These are phyloP conservation scores for Bufotes viridis DNA, from an alignment of 2,797 vertebrate genomes.

Conservation along the genomic window DNA sequence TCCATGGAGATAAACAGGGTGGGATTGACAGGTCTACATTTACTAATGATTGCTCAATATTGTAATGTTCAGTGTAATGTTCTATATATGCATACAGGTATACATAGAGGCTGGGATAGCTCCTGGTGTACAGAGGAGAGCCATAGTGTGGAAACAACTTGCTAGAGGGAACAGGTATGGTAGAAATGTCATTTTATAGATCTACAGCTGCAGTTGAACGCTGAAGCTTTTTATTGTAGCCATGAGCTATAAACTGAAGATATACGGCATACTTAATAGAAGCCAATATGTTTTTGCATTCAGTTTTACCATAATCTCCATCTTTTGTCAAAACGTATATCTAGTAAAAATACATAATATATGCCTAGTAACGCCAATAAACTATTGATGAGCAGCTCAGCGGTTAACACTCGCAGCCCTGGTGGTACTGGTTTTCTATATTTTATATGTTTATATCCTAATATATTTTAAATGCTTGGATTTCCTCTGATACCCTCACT, in stretches of 20 bases:
- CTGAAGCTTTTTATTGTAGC: neutral
- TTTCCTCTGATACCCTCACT: neutral
- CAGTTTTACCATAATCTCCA: neutral
- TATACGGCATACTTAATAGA: neutral
- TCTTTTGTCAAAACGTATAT: neutral
- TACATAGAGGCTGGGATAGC: neutral
- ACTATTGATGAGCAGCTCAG: neutral
- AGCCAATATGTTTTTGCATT: neutral
- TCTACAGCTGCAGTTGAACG: neutral
- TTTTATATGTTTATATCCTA: neutral
- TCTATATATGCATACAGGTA: neutral
- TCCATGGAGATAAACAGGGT: slow-evolving; percentile 36
- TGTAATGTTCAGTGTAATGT: slow-evolving; percentile 30
- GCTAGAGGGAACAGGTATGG: slow-evolving; percentile 3
- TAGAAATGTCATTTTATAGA: neutral
- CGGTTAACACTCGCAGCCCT: neutral
- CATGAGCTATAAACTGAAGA: neutral
- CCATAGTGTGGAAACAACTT: neutral
- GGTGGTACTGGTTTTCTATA: neutral
- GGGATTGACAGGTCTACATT: slow-evolving; percentile 11
- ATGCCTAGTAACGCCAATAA: neutral
- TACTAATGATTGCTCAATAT: slow-evolving; percentile 43
- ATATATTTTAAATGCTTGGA: neutral
- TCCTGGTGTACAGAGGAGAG: neutral
- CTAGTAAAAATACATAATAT: neutral